A percentile compares a stretch with the other conserved stretches of the same genome.
Evolutionary conservation across 2,797 vertebrate genomes (phyloP).

Genomic region (Strix occidentalis): DNA sequence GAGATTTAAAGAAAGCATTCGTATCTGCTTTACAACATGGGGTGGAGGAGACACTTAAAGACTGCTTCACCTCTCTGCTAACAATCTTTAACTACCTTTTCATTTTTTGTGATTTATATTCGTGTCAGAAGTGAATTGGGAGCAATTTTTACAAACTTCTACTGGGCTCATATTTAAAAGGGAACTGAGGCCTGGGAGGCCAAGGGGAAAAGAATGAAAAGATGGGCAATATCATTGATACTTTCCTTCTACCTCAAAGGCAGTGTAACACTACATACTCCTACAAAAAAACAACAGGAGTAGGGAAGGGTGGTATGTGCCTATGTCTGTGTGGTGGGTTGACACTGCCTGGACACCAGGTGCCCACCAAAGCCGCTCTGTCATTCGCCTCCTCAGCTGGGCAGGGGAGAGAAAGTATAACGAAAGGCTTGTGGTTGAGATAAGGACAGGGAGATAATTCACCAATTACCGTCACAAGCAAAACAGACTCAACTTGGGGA

Average conservation of each 20-base stretch:
- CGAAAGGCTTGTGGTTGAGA: no score
- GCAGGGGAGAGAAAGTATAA: no score
- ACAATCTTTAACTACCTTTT: background rate
- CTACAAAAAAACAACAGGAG: background rate
- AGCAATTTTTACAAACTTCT: background rate
- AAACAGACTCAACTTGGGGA: no score
- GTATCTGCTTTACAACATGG: background rate
- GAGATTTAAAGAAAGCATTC: conserved; percentile 27
- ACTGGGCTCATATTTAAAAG: background rate
- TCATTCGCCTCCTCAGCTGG: no score
- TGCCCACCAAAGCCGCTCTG: no score
- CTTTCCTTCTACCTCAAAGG: background rate
- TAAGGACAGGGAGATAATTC: no score
- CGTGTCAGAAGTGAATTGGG: background rate
- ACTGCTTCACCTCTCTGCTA: background rate
- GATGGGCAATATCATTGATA: background rate
- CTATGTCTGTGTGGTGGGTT: background rate
- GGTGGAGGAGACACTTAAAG: background rate
- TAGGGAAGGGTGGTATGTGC: background rate
- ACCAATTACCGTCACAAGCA: no score
- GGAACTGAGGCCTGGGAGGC: background rate
- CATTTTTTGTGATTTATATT: background rate
- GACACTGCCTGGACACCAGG: no score
- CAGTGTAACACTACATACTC: background rate
- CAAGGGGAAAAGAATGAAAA: background rate